Conservation (phyloP, 2,888 invertebrate species). For the Noctua janthina region DNA sequence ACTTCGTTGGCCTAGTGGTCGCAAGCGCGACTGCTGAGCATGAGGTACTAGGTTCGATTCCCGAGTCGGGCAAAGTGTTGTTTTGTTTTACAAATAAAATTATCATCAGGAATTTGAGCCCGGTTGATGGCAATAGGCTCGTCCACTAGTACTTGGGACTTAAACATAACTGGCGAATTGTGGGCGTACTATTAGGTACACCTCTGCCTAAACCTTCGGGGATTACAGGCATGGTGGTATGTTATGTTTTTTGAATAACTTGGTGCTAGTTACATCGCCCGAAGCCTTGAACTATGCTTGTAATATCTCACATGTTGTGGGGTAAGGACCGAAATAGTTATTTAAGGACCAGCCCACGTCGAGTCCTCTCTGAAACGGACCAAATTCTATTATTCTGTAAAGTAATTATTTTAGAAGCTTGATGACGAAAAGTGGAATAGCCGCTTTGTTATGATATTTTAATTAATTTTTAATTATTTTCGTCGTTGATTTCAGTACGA, state of each 20-base stretch:
- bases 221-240: too few species aligned
- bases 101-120: neutral
- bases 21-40: too few species aligned
- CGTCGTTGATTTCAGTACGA: neutral
- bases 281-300: neutral
- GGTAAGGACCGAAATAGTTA: conserved; percentile 13
- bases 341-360: conserved; percentile 14
- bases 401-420: conserved; percentile 23
- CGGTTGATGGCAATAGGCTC: neutral
- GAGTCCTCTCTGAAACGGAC: conserved; percentile 9
- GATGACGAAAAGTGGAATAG: neutral
- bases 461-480: neutral
- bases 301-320: conserved; percentile 35
- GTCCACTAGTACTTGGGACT: neutral
- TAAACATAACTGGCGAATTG: too few species aligned
- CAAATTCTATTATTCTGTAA: conserved; percentile 20
- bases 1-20: too few species aligned
- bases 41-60: neutral
- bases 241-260: neutral
- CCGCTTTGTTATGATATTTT: neutral
- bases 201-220: neutral
- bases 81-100: neutral
- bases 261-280: neutral
- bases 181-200: too few species aligned
- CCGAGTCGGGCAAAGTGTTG: neutral